Evolutionary conservation across 2,113 vertebrate genomes (phyloP).

Genomic region (Thermophis baileyi): DNA sequence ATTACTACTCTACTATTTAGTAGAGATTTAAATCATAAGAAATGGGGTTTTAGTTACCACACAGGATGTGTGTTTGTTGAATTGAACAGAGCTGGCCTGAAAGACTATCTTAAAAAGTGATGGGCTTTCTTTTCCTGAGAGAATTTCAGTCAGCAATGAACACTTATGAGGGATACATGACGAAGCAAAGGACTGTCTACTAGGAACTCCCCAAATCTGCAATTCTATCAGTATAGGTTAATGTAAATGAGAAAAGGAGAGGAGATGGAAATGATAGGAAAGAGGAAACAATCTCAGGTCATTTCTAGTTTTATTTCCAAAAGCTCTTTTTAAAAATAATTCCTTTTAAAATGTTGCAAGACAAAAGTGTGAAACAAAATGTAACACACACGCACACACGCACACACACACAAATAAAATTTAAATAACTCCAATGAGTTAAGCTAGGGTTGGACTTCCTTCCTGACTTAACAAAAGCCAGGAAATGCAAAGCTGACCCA

Average conservation of each 20-base stretch:
- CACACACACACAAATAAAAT: background rate
- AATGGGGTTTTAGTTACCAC: background rate
- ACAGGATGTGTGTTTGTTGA: background rate
- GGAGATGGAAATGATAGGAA: background rate
- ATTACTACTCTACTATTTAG: background rate
- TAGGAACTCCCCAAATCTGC: too few species aligned
- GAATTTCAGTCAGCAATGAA: too few species aligned
- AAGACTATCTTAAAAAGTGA: background rate
- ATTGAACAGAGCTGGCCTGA: background rate
- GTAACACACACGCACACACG: background rate
- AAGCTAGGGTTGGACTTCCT: constrained; percentile 45
- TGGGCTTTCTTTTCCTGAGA: background rate
- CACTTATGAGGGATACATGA: background rate
- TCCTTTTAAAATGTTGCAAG: constrained; percentile 39
- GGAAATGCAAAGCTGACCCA: constrained; percentile 57
- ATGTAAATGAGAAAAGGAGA: background rate
- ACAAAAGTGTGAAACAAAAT: constrained; percentile 37
- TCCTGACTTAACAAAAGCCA: constrained; percentile 58
- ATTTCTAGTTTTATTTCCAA: constrained; percentile 41
- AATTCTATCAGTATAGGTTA: background rate
- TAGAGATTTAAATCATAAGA: background rate
- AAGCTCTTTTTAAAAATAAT: constrained; percentile 31
- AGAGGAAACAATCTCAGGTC: constrained; percentile 3
- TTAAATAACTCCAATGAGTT: constrained; percentile 16
- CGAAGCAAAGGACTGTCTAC: background rate